Percentiles rank a stretch among this genome's conserved stretches.
Evolutionary conservation across 2,888 invertebrate species (phyloP).

Genomic region (Ennomos erosarius): DNA sequence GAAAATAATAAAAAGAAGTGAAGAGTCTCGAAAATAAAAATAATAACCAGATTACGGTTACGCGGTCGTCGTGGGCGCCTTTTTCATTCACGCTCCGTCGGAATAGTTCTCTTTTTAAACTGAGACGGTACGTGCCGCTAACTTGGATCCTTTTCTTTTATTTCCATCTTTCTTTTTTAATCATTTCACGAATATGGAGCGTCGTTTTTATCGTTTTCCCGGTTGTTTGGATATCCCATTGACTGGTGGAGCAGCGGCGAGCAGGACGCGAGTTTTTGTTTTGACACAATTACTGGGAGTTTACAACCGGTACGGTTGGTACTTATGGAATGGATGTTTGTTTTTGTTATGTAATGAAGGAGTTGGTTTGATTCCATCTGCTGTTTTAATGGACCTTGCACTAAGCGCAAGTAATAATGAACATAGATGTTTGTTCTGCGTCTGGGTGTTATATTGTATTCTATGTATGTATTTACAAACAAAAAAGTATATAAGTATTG

Average conservation of each 20-base stretch:
- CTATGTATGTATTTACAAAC: too few relatives aligned
- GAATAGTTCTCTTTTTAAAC: constrained; percentile 83
- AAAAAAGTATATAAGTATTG: too few relatives aligned
- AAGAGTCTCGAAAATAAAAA: constrained; percentile 73
- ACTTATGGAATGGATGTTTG: constrained; percentile 41
- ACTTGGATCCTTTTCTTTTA: constrained; percentile 69
- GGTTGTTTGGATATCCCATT: constrained; percentile 67
- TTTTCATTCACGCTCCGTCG: constrained; percentile 82
- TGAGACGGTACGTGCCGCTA: constrained; percentile 76
- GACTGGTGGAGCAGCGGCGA: constrained; percentile 54
- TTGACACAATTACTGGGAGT: constrained; percentile 67
- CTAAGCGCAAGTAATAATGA: too few relatives aligned
- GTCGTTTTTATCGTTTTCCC: constrained; percentile 83
- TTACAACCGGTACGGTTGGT: constrained; percentile 50
- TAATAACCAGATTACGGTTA: constrained; percentile 83
- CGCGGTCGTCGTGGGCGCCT: constrained; percentile 66
- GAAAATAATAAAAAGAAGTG: constrained; percentile 75
- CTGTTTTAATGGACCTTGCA: not conserved
- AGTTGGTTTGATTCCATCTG: not conserved
- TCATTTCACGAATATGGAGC: constrained; percentile 85
- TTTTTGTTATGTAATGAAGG: constrained; percentile 49
- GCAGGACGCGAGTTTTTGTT: constrained; percentile 55
- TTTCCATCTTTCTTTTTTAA: constrained; percentile 77
- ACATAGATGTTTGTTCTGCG: too few relatives aligned
- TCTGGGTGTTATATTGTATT: too few relatives aligned